Evolutionary conservation across 2,113 vertebrate genomes (phyloP).

Genomic region (Gallinago undulata): DNA sequence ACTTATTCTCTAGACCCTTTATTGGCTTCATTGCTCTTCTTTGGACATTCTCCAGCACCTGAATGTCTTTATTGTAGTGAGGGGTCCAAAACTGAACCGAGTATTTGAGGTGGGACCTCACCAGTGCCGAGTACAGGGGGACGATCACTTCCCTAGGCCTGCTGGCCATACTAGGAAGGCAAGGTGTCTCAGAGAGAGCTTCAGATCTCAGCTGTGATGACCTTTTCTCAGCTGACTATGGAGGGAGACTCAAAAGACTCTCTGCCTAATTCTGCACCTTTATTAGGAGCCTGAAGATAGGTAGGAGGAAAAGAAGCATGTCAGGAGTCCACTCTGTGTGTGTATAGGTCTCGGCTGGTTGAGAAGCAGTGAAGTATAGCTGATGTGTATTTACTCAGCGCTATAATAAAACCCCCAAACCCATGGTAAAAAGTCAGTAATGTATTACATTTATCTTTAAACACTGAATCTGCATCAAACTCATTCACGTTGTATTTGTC

Average conservation of each 20-base stretch:
- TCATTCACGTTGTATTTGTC: neutral
- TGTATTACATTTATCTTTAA: neutral
- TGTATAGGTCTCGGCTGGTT: neutral
- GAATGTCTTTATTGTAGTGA: neutral
- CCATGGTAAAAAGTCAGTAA: neutral
- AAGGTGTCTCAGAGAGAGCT: neutral
- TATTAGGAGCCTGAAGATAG: neutral
- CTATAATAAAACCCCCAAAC: neutral
- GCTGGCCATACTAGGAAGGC: neutral
- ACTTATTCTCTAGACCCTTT: neutral
- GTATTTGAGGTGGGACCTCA: accelerated
- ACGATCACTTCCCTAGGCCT: neutral
- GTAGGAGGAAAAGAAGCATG: neutral
- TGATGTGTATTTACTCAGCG: neutral
- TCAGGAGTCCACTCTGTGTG: neutral
- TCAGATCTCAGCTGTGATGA: neutral
- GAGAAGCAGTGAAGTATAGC: neutral
- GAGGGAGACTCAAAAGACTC: neutral
- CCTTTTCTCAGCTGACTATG: neutral
- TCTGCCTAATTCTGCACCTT: neutral
- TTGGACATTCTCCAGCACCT: neutral
- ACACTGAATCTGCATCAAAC: neutral
- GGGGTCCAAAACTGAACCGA: neutral
- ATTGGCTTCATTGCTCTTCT: neutral
- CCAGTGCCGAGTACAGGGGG: accelerated